Conservation (phyloP, 2,888 invertebrate species). For the Mamestra brassicae region DNA sequence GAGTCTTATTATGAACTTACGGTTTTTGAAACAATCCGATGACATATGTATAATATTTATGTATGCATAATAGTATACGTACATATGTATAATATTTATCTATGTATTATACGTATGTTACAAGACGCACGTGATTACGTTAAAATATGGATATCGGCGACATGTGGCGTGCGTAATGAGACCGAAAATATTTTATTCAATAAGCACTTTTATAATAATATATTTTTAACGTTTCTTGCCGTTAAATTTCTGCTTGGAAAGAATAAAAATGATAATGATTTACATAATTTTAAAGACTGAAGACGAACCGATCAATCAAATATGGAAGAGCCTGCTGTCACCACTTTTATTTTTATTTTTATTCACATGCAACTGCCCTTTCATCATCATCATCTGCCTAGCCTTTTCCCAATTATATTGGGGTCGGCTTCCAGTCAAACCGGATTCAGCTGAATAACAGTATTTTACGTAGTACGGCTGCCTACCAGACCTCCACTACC, state of each 20-base stretch:
- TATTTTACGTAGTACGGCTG: too few species aligned
- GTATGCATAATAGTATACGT: neutral
- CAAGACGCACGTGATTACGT: slow-evolving; percentile 30
- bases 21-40: neutral
- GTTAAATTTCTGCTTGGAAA: too few species aligned
- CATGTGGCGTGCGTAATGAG: slow-evolving; percentile 46
- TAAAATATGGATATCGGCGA: slow-evolving; percentile 48
- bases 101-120: neutral
- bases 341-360: too few species aligned
- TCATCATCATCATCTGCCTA: too few species aligned
- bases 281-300: too few species aligned
- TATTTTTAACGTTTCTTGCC: neutral
- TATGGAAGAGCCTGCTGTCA: too few species aligned
- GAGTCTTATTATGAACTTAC: neutral
- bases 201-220: slow-evolving; percentile 1
- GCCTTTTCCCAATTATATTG: too few species aligned
- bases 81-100: neutral
- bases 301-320: too few species aligned
- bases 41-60: neutral
- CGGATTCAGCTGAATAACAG: too few species aligned
- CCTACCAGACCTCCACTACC: too few species aligned
- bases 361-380: neutral
- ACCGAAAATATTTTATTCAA: slow-evolving; percentile 43
- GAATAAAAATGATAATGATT: too few species aligned
- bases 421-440: too few species aligned